Evolutionary conservation across 2,797 vertebrate species (phyloP).

Genomic region (Naso thynnoides): DNA sequence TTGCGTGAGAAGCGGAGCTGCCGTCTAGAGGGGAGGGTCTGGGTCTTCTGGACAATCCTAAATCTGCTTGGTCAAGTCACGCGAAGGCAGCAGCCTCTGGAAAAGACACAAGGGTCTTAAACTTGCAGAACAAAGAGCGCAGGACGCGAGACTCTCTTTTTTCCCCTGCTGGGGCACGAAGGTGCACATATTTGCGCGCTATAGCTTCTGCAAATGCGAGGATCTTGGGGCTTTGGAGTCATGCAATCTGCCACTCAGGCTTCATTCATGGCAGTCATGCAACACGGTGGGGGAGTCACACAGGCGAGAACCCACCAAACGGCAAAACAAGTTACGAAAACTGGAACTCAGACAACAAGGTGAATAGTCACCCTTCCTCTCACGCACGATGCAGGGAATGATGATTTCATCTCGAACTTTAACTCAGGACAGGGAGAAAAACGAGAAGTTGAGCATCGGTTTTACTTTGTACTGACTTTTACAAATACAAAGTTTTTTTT

Average conservation of each 20-base stretch:
- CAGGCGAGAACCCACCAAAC: conserved; percentile 51
- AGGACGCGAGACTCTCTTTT: conserved; percentile 63
- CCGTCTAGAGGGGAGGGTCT: conserved; percentile 80
- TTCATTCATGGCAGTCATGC: conserved; percentile 77
- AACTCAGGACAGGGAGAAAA: neutral
- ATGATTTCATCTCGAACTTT: neutral
- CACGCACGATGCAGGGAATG: conserved; percentile 8
- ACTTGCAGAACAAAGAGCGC: conserved; percentile 81
- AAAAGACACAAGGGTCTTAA: conserved; percentile 86
- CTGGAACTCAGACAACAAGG: conserved; percentile 32
- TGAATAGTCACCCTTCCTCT: conserved; percentile 30
- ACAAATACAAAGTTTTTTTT: too few species aligned
- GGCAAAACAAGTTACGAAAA: conserved; percentile 57
- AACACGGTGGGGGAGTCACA: conserved; percentile 57
- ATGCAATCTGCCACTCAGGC: conserved; percentile 83
- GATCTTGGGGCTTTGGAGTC: conserved; percentile 82
- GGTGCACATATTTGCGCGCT: conserved; percentile 81
- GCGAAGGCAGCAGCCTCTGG: conserved; percentile 85
- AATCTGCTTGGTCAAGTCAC: conserved; percentile 88
- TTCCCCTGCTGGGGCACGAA: conserved; percentile 71
- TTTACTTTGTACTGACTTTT: neutral
- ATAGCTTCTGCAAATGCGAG: conserved; percentile 76
- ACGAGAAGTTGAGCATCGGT: neutral
- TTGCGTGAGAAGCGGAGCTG: conserved; percentile 85
- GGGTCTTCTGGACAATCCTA: conserved; percentile 84